Evolutionary conservation across 2,797 vertebrate species (phyloP).

Genomic region (Rhinichthys osculus): DNA sequence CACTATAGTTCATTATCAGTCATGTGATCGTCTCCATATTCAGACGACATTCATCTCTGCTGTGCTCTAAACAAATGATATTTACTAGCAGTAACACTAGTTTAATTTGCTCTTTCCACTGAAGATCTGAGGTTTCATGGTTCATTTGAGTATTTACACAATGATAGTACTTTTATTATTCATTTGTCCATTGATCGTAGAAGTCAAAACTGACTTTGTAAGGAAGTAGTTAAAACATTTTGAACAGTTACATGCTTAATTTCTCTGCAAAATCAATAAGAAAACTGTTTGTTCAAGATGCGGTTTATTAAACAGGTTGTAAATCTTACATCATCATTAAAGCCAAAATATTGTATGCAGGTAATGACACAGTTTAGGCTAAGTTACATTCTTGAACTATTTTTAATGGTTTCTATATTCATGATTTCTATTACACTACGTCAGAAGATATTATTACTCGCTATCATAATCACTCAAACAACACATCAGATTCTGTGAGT

Average conservation of each 20-base stretch:
- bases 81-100: background rate
- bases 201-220: no score
- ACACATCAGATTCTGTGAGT: background rate
- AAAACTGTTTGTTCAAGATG: background rate
- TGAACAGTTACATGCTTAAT: no score
- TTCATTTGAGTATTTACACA: no score
- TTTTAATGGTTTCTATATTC: background rate
- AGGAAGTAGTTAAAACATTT: no score
- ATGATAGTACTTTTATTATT: background rate
- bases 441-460: no score
- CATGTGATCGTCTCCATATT: background rate
- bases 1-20: background rate
- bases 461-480: background rate
- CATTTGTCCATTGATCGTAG: background rate
- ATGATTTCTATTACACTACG: background rate
- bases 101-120: background rate
- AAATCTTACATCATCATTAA: background rate
- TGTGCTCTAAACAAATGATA: background rate
- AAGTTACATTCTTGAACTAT: background rate
- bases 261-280: background rate
- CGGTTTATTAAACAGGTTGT: conserved; percentile 1
- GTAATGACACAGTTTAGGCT: background rate
- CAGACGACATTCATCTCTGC: background rate
- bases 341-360: background rate
- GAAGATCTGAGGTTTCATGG: no score